Conservation (phyloP, 2,888 invertebrate genomes). For the Tipula helvola region DNA sequence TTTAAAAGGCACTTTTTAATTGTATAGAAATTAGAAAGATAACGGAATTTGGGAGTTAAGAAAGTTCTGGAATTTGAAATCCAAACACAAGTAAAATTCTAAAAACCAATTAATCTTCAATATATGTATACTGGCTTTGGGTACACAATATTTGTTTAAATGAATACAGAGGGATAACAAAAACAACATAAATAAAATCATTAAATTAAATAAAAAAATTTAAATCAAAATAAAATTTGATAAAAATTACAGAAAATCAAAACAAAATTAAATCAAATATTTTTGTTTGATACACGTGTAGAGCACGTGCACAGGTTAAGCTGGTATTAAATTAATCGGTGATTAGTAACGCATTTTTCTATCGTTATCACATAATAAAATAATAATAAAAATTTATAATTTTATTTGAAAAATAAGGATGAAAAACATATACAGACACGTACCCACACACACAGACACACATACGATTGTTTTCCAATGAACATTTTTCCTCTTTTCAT, state of each 20-base stretch:
- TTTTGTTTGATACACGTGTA: not conserved
- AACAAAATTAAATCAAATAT: not conserved
- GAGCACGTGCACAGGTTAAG: not conserved
- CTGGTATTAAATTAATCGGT: conserved; percentile 4
- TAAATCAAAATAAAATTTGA: not conserved
- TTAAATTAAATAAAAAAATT: not conserved
- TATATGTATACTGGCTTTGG: no score
- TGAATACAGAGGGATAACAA: not conserved
- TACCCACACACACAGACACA: not conserved
- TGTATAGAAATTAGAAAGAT: no score
- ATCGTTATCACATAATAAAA: not conserved
- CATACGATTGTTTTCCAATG: not conserved
- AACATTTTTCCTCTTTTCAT: not conserved
- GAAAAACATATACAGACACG: not conserved
- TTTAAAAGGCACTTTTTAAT: no score
- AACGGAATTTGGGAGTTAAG: no score
- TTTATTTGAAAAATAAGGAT: not conserved
- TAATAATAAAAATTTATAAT: not conserved
- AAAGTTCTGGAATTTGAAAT: no score
- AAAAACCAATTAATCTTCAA: no score
- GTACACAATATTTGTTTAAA: no score
- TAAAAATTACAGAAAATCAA: not conserved
- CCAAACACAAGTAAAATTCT: no score
- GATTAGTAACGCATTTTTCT: not conserved
- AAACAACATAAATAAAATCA: not conserved